Percentiles rank a stretch among this genome's conserved stretches.
Conservation (phyloP, 2,888 invertebrate genomes). For the Dicyrtomina minuta region DNA sequence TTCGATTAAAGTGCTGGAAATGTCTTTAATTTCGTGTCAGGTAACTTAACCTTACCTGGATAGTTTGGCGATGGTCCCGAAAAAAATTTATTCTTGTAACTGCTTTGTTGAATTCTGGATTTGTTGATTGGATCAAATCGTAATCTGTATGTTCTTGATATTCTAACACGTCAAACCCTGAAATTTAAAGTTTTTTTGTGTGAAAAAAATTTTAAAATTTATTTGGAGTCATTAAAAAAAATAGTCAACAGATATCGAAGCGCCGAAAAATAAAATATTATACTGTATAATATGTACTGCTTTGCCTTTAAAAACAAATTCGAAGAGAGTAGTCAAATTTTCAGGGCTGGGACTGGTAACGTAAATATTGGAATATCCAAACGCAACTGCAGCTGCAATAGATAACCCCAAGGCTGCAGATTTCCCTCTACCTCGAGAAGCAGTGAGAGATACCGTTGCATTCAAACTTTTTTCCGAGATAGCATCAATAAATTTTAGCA, state of each 20-base stretch:
- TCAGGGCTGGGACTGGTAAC: conserved; percentile 98
- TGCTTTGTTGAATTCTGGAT: conserved; percentile 95
- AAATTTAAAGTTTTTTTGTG: too few relatives aligned
- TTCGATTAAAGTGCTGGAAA: background rate
- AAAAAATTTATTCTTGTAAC: conserved; percentile 90
- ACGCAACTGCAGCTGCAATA: conserved; percentile 80
- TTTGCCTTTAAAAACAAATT: conserved; percentile 87
- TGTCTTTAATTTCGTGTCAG: background rate
- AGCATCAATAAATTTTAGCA: conserved; percentile 90
- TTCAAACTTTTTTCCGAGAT: conserved; percentile 82
- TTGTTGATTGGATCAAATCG: conserved; percentile 88
- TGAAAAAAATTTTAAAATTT: conserved; percentile 2
- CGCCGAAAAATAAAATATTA: background rate
- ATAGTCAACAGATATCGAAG: background rate
- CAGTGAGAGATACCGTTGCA: conserved; percentile 91
- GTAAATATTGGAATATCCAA: conserved; percentile 89
- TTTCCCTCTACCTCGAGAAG: conserved; percentile 95
- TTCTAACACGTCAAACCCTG: conserved; percentile 82
- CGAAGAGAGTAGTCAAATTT: conserved; percentile 94
- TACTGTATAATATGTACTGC: conserved; percentile 48
- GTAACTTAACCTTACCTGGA: conserved; percentile 78
- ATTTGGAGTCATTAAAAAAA: too few relatives aligned
- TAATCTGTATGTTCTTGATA: conserved; percentile 97
- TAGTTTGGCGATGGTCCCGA: conserved; percentile 86
- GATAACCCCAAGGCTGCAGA: conserved; percentile 95